A percentile compares a stretch with the other conserved stretches of the same genome.
Evolutionary conservation across 1,140 invertebrate genomes (phyloP).

Genomic region (Brachionus paranguensis): DNA sequence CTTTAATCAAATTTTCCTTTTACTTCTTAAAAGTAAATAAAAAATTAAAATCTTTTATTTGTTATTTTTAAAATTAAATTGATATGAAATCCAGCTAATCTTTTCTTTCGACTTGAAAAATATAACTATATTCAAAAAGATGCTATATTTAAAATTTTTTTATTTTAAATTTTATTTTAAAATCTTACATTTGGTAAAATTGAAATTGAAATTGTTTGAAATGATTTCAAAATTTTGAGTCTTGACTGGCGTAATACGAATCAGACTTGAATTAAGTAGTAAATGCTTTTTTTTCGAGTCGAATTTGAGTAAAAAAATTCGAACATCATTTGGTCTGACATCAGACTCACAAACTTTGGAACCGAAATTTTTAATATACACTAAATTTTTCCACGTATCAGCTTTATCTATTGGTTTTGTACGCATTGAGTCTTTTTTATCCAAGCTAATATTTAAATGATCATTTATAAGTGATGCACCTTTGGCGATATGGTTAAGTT

Average conservation of each 20-base stretch:
- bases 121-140: background rate
- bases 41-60: too few species aligned
- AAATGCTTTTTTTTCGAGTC: background rate
- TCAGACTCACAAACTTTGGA: background rate
- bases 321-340: background rate
- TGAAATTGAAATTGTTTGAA: background rate
- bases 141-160: background rate
- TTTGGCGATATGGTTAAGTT: background rate
- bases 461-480: background rate
- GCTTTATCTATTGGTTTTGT: background rate
- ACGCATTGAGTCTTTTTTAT: background rate
- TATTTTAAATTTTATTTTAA: background rate
- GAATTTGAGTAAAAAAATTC: conserved; percentile 5
- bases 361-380: background rate
- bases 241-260: background rate
- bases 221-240: conserved; percentile 11
- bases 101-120: background rate
- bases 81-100: too few species aligned
- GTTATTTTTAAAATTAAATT: too few species aligned
- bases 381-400: background rate
- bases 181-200: conserved; percentile 7
- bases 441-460: background rate
- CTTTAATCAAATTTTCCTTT: too few species aligned
- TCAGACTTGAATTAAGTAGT: background rate
- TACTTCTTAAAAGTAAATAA: too few species aligned